Base-by-base conservation (phyloP, 2,888 invertebrate species). In the Archaeoteleia sp. region DNA sequence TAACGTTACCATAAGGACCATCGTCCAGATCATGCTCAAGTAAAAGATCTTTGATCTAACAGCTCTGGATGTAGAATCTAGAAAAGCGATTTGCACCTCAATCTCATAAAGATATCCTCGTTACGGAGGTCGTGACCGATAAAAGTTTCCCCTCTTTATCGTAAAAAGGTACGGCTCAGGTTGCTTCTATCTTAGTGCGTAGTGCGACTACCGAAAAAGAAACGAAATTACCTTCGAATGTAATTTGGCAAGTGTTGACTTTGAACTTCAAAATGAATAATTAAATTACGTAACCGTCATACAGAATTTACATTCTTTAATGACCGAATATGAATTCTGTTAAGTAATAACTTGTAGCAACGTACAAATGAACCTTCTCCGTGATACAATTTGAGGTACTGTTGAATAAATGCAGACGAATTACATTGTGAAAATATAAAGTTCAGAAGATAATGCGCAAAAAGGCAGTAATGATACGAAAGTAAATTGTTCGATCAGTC, bases 71-170 rank as follows among this genome's bases (percentile, higher is more conserved):
- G 17, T 8, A 7, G 39, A 12, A 51, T 51, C 10, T 27, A 51
- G 30, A 30, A 51, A 49, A 39, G 20, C 49, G 20, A 49, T 49
- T 35, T 49, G 39, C 30, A 29, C 51, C 51, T 39, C 30, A 39
- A 29, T 51, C 51, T 51, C 39, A n/a, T 51, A 51, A 51, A 51
- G 39, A 51, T 51, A 37, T 51, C 39, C 51, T 40, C 51, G 51
- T 51, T 51, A 51, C 29, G 39, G 40, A 40, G 51, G 40, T 51
- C 51, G 35, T 30, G 51, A 40, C 51, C 51, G 39, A 51, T 51
- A 51, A 51, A 51, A 39, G 39, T 51, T 51, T 39, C 20, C 51
- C 40, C 29, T 39, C 39, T 29, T 30, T 51, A 39, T 40, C 39
- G 49, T 49, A 49, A 49, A 49, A 10, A 35, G 35, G 25, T 25